A percentile compares a stretch with the other conserved stretches of the same genome.
phyloP scores from a whole-genome alignment of 1,140 invertebrate genomes.

The Formica exsecta region DNA sequence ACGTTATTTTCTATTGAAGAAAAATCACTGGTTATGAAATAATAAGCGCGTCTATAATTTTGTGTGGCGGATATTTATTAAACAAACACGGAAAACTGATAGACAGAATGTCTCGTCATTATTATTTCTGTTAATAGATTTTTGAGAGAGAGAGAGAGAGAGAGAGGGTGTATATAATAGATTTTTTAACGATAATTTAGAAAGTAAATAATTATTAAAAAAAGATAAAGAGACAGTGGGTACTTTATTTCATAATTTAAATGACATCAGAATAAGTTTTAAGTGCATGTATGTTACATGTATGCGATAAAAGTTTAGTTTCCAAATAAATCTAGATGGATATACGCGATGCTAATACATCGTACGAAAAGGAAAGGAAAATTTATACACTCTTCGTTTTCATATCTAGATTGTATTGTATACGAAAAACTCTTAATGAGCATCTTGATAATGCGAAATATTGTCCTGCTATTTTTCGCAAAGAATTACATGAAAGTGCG shows the following conservation, averaged over 20 bases:
- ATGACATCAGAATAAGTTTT: background rate
- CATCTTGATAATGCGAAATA: conserved; percentile 44
- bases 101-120: conserved; percentile 28
- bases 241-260: background rate
- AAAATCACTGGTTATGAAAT: conserved; percentile 25
- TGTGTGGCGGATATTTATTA: conserved; percentile 46
- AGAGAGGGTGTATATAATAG: background rate
- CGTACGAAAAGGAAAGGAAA: background rate
- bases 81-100: conserved; percentile 20
- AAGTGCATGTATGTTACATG: background rate
- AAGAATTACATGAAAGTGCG: conserved; percentile 52
- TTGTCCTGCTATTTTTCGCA: conserved; percentile 51
- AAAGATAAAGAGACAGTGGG: background rate
- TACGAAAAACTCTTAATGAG: conserved; percentile 43
- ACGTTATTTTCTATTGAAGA: conserved; percentile 48
- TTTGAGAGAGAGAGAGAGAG: background rate
- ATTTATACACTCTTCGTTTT: background rate
- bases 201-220: too few relatives aligned
- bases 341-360: background rate
- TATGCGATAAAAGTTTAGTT: background rate
- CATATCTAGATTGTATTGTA: conserved; percentile 6
- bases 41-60: conserved; percentile 23
- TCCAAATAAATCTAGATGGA: background rate
- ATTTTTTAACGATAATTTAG: conserved; percentile 30
- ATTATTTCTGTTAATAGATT: conserved; percentile 8